These are phyloP conservation scores for Ceratosolen solmsi DNA, from an alignment of 1,140 invertebrate genomes.

Conservation along the genomic window DNA sequence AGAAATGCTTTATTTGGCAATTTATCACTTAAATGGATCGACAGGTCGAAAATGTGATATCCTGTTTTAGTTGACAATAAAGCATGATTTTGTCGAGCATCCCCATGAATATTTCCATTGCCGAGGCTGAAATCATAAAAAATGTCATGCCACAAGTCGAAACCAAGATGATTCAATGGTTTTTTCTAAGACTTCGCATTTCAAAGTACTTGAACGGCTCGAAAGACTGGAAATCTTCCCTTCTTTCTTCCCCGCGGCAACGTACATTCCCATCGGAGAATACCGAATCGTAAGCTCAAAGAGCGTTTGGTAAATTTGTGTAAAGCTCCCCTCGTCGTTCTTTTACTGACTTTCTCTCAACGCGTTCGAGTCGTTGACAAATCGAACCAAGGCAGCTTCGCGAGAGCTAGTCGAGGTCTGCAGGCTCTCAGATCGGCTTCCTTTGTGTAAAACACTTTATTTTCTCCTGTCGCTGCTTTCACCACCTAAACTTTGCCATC, in stretches of 20 bases:
- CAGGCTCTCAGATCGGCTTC: not conserved
- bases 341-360: not conserved
- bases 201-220: not conserved
- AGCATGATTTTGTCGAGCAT: not conserved
- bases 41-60: not conserved
- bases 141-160: conserved; percentile 16
- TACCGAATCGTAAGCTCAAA: conserved; percentile 11
- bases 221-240: not conserved
- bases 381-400: conserved; percentile 10
- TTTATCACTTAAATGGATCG: not conserved
- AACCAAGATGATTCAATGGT: conserved; percentile 25
- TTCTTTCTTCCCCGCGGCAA: not conserved
- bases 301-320: conserved; percentile 45
- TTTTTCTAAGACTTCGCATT: not conserved
- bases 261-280: not conserved
- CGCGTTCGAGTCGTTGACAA: conserved; percentile 37
- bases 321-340: not conserved
- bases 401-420: not conserved
- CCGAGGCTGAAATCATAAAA: not conserved
- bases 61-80: not conserved
- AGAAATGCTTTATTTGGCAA: not conserved
- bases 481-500: not conserved
- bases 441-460: conserved; percentile 25
- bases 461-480: conserved; percentile 26
- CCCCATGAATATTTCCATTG: not conserved